Base-by-base conservation (phyloP, 2,113 vertebrate genomes). In the Blennius ocellaris region DNA sequence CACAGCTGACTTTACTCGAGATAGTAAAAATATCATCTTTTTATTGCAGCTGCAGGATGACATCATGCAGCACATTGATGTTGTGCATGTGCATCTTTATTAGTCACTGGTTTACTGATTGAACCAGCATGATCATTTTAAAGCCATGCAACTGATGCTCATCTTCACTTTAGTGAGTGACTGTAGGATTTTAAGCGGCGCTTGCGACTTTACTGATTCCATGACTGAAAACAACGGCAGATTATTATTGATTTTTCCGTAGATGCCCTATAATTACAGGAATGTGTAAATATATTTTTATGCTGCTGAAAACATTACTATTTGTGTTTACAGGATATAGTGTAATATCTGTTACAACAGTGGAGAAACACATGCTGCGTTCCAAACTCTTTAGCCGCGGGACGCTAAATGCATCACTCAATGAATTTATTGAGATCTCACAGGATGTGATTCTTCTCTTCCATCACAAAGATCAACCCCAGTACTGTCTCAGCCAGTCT, bases 1-100 rank as follows among this genome's bases (percentile, higher is more conserved):
- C 81, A 79, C 78, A 84, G 82, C 70, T 91, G 82, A 73, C 49
- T 76, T 82, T 68, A 67, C 58, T 79, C 70, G 17, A 36, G 11
- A 76, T 76, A 10, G 40, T 69, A 71, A 62, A 75, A 39, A 38
- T 12, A 51, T 12, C 30, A 16, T 73, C 17, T 49, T 69, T 69
- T 60, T 62, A 41, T 69, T 62, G 77, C 74, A 88, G 79, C 81
- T 84, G 82, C 72, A 73, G 48, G 44, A 69, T 80, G 74, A 77
- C 69, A 59, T 83, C 76, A 83, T 76, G 53, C 10, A 3, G 55
- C 73, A 12, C 54, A 60, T 39, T 58, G 15, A 2, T 30, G 1
- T 16, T 36, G 57, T 39, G 17, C 15, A 47, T 6, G 21, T 60
- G 39, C 6, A 17, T 17, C 21, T 6, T 61, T 43, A 52, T 72